A percentile compares a stretch with the other conserved stretches of the same genome.
Evolutionary conservation across 2,888 invertebrate genomes (phyloP).

Genomic region (Cheilosia vulpina): DNA sequence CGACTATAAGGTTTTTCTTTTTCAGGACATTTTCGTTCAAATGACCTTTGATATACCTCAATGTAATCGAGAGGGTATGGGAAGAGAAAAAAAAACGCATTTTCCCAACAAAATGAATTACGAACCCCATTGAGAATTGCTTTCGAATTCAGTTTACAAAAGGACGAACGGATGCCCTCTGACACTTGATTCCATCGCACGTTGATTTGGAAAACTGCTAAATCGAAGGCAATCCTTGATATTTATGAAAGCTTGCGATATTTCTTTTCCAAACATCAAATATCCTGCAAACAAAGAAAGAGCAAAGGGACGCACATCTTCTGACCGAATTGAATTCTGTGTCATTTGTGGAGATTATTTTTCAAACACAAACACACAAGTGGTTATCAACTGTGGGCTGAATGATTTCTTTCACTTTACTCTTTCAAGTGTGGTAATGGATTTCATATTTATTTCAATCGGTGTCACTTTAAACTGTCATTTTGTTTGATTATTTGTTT

Average conservation of each 20-base stretch:
- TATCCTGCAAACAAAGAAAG: conserved; percentile 4
- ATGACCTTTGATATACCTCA: conserved; percentile 17
- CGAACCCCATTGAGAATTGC: conserved; percentile 37
- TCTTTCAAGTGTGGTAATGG: conserved; percentile 43
- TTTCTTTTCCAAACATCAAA: conserved; percentile 3
- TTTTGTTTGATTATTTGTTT: no score
- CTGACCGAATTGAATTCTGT: neutral
- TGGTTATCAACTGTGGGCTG: neutral
- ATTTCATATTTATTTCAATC: neutral
- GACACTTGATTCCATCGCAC: conserved; percentile 40
- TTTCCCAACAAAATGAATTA: conserved; percentile 24
- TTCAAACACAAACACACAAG: neutral
- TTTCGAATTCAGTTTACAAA: conserved; percentile 32
- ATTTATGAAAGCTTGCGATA: conserved; percentile 35
- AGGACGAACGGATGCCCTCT: conserved; percentile 33
- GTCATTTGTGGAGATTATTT: neutral
- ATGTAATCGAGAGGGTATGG: conserved; percentile 1
- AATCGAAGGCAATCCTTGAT: conserved; percentile 9
- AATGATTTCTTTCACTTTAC: conserved; percentile 47
- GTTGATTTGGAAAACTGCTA: conserved; percentile 13
- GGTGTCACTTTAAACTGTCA: no score
- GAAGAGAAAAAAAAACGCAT: neutral
- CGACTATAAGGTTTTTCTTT: conserved; percentile 18
- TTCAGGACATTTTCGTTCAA: conserved; percentile 13
- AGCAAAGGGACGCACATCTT: conserved; percentile 6